These are phyloP conservation scores for Emydocephalus ijimae DNA, from an alignment of 2,113 vertebrate genomes.

Conservation along the genomic window DNA sequence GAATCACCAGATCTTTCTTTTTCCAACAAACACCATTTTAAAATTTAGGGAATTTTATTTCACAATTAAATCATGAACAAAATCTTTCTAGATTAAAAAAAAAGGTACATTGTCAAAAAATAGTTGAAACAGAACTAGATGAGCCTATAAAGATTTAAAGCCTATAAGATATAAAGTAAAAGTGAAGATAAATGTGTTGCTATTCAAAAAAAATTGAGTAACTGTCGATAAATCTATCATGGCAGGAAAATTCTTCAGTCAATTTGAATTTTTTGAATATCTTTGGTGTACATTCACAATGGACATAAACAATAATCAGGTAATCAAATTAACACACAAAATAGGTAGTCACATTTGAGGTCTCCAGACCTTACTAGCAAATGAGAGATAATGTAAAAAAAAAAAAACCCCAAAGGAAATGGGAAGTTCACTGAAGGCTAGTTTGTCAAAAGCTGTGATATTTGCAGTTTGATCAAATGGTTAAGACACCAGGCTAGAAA, in stretches of 20 bases:
- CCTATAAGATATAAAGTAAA: no score
- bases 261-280: background rate
- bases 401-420: no score
- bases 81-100: background rate
- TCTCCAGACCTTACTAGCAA: background rate
- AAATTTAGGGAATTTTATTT: background rate
- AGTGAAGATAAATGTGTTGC: background rate
- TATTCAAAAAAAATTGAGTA: background rate
- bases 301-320: background rate
- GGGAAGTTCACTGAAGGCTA: background rate
- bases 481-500: background rate
- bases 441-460: background rate
- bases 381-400: background rate
- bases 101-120: background rate
- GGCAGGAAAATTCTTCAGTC: background rate
- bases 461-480: background rate
- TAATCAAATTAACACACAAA: background rate
- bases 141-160: background rate
- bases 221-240: background rate
- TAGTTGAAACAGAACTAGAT: background rate
- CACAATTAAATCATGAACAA: background rate
- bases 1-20: background rate
- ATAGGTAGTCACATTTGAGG: background rate
- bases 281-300: background rate
- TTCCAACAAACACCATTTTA: background rate